These are phyloP conservation scores for Eumerus sabulonum DNA, from an alignment of 2,888 invertebrate species.

Conservation along the genomic window DNA sequence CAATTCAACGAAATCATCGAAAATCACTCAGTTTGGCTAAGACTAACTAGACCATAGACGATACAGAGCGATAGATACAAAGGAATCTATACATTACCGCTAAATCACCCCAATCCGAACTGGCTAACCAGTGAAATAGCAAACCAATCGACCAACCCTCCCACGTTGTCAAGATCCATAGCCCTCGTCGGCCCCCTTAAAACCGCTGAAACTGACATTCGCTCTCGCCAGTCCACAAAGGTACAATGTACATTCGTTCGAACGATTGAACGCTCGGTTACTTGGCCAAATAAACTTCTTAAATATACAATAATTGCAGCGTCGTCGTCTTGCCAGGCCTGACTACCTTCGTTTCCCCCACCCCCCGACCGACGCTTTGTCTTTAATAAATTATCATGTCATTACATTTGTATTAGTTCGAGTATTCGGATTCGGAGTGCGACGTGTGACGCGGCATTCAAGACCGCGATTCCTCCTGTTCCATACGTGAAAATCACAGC, in stretches of 20 bases:
- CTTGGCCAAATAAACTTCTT: slow-evolving; percentile 65
- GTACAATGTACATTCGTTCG: slow-evolving; percentile 29
- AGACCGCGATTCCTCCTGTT: slow-evolving; percentile 25
- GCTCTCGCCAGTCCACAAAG: not conserved
- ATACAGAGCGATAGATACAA: slow-evolving; percentile 15
- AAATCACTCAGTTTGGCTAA: slow-evolving; percentile 47
- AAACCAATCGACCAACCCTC: slow-evolving; percentile 49
- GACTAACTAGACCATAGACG: slow-evolving; percentile 11
- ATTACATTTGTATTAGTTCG: slow-evolving; percentile 68
- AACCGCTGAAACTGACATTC: too few species aligned
- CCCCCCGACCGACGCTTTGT: slow-evolving; percentile 13
- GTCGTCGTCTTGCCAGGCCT: slow-evolving; percentile 34
- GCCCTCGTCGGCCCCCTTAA: not conserved
- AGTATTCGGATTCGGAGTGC: slow-evolving; percentile 63
- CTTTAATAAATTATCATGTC: slow-evolving; percentile 68
- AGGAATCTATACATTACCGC: slow-evolving; percentile 24
- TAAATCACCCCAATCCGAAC: slow-evolving; percentile 46
- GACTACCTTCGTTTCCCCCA: not conserved
- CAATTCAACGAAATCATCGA: slow-evolving; percentile 30
- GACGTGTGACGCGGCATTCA: slow-evolving; percentile 61
- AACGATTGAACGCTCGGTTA: slow-evolving; percentile 58
- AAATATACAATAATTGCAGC: slow-evolving; percentile 63
- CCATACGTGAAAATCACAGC: slow-evolving; percentile 63
- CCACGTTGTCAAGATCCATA: slow-evolving; percentile 31
- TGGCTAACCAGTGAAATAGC: too few species aligned